A percentile compares a stretch with the other conserved stretches of the same genome.
Evolutionary conservation across 2,113 vertebrate genomes (phyloP).

Genomic region (Camarhynchus parvulus): DNA sequence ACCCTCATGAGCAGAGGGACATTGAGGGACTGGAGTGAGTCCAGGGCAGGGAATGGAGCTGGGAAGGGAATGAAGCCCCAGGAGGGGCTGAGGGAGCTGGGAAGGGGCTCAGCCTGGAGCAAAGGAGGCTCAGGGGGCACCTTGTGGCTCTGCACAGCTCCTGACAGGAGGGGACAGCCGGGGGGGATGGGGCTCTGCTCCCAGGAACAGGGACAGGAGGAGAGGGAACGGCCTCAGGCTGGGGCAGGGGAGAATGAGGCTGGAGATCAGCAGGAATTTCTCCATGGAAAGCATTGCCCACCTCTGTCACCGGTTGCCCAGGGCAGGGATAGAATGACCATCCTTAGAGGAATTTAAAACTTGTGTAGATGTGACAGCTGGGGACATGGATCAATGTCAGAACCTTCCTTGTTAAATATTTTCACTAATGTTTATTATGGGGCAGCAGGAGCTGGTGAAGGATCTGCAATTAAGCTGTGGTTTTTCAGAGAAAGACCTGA

Average conservation of each 20-base stretch:
- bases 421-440: not conserved
- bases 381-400: no score
- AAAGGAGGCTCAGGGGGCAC: not conserved
- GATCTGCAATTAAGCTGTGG: not conserved
- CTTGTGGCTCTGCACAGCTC: not conserved
- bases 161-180: not conserved
- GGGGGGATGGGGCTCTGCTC: not conserved
- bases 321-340: not conserved
- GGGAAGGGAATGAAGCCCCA: not conserved
- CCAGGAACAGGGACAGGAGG: not conserved
- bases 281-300: not conserved
- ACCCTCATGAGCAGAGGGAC: not conserved
- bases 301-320: not conserved
- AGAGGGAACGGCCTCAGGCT: not conserved
- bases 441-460: not conserved
- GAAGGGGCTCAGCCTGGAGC: not conserved
- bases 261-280: not conserved
- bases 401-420: not conserved
- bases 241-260: accelerated
- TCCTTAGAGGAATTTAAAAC: not conserved
- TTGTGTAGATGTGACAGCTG: not conserved
- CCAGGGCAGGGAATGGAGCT: not conserved
- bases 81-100: not conserved
- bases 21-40: not conserved
- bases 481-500: not conserved